A percentile compares a stretch with the other conserved stretches of the same genome.
These are phyloP conservation scores for Pachypsylla venusta DNA, from an alignment of 1,140 invertebrate genomes.

Conservation along the genomic window DNA sequence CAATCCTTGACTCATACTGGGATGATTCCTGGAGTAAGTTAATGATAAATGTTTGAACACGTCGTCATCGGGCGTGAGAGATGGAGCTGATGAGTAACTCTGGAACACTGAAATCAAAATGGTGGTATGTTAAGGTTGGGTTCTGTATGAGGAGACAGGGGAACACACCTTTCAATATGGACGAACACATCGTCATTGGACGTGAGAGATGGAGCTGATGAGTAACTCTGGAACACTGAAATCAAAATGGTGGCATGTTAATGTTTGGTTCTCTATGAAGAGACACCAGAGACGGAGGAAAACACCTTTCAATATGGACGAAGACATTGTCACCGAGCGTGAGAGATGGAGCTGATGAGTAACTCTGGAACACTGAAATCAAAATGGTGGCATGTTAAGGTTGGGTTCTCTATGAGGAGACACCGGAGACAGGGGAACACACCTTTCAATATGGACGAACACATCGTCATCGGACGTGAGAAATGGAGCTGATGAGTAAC, in stretches of 20 bases:
- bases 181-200: constrained; percentile 91
- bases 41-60: constrained; percentile 79
- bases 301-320: no score
- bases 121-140: neutral
- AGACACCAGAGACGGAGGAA: no score
- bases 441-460: constrained; percentile 80
- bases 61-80: constrained; percentile 75
- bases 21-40: constrained; percentile 78
- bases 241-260: constrained; percentile 5
- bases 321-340: constrained; percentile 90
- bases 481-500: constrained; percentile 30
- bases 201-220: constrained; percentile 36
- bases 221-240: constrained; percentile 29
- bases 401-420: no score
- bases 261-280: neutral
- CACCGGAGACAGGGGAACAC: no score
- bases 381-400: neutral
- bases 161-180: no score
- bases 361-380: constrained; percentile 29
- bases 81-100: constrained; percentile 29
- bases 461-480: constrained; percentile 81
- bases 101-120: constrained; percentile 27
- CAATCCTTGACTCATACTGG: constrained; percentile 64
- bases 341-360: constrained; percentile 31
- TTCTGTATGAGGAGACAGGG: no score